These are phyloP conservation scores for Beroe ovata DNA, from an alignment of 37 sponge, comb jelly and placozoan species.

Conservation along the genomic window DNA sequence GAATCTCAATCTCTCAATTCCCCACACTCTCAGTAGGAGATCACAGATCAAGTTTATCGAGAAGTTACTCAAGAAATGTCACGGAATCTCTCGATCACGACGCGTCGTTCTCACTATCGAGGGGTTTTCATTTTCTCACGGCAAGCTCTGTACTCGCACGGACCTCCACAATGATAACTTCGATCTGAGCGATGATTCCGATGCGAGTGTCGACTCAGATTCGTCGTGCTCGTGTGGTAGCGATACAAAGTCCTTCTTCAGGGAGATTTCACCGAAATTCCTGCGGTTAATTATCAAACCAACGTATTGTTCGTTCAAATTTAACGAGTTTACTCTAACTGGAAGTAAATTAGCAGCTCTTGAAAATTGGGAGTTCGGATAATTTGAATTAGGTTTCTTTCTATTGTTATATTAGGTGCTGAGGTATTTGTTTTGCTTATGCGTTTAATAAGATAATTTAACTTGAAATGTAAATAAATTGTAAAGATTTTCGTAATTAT, in stretches of 20 bases:
- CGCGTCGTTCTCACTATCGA: neutral
- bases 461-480: too few species aligned
- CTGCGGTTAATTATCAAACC: neutral
- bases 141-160: neutral
- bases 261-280: neutral
- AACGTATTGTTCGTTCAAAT: neutral
- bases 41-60: neutral
- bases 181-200: neutral
- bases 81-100: neutral
- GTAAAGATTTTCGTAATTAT: too few species aligned
- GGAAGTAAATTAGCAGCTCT: neutral
- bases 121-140: neutral
- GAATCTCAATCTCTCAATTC: neutral
- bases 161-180: neutral
- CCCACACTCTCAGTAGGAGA: neutral
- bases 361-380: neutral
- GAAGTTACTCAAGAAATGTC: neutral
- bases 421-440: too few species aligned
- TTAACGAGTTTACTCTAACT: neutral
- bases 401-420: too few species aligned
- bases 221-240: neutral
- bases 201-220: neutral
- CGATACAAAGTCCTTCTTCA: neutral
- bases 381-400: too few species aligned
- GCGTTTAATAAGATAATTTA: too few species aligned